These are phyloP conservation scores for Neomicropteryx cornuta DNA, from an alignment of 1,140 invertebrate genomes.

Conservation along the genomic window DNA sequence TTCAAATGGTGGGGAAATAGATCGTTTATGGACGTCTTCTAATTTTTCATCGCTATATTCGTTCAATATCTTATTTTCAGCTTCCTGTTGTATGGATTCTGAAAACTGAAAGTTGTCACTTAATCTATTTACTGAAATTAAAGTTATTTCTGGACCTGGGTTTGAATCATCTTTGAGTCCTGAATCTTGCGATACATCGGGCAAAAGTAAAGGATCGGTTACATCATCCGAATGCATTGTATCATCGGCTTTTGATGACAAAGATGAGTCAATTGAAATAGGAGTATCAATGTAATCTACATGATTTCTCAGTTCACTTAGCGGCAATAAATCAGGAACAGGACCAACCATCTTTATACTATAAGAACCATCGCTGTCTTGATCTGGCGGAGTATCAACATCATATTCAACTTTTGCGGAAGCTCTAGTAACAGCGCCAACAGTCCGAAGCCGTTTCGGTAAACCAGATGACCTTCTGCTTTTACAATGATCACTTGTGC, in stretches of 20 bases:
- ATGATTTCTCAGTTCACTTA: slow-evolving; percentile 28
- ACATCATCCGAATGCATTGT: too few species aligned
- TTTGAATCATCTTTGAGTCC: background rate
- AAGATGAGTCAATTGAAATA: too few species aligned
- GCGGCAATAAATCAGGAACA: slow-evolving; percentile 32
- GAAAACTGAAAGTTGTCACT: too few species aligned
- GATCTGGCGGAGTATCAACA: slow-evolving; percentile 21
- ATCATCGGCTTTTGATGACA: too few species aligned
- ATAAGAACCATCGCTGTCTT: slow-evolving; percentile 7
- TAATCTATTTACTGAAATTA: background rate
- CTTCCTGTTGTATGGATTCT: too few species aligned
- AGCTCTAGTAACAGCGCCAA: slow-evolving; percentile 50
- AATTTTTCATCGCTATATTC: too few species aligned
- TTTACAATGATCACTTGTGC: slow-evolving; percentile 39
- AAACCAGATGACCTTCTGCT: slow-evolving; percentile 36
- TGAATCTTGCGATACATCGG: slow-evolving; percentile 17
- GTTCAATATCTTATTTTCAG: too few species aligned
- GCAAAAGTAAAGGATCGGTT: slow-evolving; percentile 33
- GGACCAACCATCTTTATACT: slow-evolving; percentile 26
- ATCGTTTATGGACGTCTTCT: too few species aligned
- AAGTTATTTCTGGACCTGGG: background rate
- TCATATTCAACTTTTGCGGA: slow-evolving; percentile 36
- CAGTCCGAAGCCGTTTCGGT: slow-evolving; percentile 43
- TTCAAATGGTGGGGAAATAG: too few species aligned
- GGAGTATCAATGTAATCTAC: too few species aligned